Evolutionary conservation across 2,113 vertebrate species (phyloP), one percentile per base, ranked within the genome.

Genomic region (Porphyrio hochstetteri): DNA sequence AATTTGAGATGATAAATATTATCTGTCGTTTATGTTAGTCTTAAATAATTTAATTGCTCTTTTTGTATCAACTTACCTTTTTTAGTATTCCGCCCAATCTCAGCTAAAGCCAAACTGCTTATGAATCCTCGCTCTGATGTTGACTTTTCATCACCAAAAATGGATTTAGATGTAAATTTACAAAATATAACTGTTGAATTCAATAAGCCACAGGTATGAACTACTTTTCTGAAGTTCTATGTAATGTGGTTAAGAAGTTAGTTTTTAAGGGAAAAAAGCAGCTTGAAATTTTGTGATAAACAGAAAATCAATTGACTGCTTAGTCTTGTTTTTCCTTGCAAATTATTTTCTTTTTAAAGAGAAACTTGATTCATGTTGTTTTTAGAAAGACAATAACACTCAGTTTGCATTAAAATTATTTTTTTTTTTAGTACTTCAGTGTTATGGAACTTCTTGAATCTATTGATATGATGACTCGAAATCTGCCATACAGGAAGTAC

Each of bases 111-210:
- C 92, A 99, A 99, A 96, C 98, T 99, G 40, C 98, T 98, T 75
- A 99, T 99, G 99, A 99, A 99, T 97, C 99, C 98, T 31, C 98
- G 98, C 96, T 98, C 99, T n/a, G 99, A 99, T 93, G 96, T 99
- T 95, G 99, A 99, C 94, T 99, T 99, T 98, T 99, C 99, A 18
- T 98, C 98, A 44, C 99, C 99, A 3, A 99, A 99, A 97, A 97
- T 99, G 95, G 99, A 99, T 91, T 95, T 99, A 76, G 98, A 98
- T 90, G 98, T 99, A 95, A 98, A 98, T 86, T 98, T 99, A 82
- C 98, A 99, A 31, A 98, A 99, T 80, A 99, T 99, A 97, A 98
- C 98, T 50, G 97, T 99, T 87, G 99, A 99, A 96, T 98, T 99
- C 80, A 99, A 98, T 97, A 99, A 99, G 93, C 97, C 98, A 70